Percentiles rank a stretch among this genome's conserved stretches.
Conservation (phyloP, 1,140 invertebrate genomes). For the Gerris buenoi region DNA sequence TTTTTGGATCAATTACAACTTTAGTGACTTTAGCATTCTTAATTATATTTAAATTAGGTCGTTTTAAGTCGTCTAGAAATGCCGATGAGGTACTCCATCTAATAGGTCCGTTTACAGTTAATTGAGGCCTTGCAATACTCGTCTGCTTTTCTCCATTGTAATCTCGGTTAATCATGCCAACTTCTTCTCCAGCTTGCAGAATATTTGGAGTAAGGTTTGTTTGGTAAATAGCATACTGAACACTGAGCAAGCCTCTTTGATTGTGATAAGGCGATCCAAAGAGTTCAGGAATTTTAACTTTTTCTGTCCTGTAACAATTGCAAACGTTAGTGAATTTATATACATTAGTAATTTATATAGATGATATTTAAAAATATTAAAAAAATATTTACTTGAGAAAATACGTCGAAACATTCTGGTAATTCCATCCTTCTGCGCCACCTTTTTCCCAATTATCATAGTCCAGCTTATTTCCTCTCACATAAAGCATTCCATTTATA, state of each 20-base stretch:
- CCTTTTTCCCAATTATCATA: slow-evolving; percentile 44
- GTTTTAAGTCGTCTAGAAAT: background rate
- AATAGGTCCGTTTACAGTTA: background rate
- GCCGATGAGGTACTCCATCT: slow-evolving; percentile 7
- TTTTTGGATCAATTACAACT: slow-evolving; percentile 3
- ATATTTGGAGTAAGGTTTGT: background rate
- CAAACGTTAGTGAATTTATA: too few species aligned
- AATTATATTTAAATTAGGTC: background rate
- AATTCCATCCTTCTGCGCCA: slow-evolving; percentile 41
- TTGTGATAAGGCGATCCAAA: slow-evolving; percentile 10
- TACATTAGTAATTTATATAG: too few species aligned
- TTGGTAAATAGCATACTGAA: background rate
- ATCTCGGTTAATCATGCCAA: background rate
- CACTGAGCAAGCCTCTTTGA: background rate
- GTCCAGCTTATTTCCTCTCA: slow-evolving; percentile 48
- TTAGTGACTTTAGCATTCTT: background rate
- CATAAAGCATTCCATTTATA: slow-evolving; percentile 69
- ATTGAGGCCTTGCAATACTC: background rate
- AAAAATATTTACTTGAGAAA: slow-evolving; percentile 33
- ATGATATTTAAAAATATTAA: too few species aligned
- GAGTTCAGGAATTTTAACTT: too few species aligned
- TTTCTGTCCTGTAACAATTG: too few species aligned
- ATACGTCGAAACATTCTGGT: slow-evolving; percentile 40
- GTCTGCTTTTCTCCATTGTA: slow-evolving; percentile 8
- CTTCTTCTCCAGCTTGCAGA: background rate